Base-by-base conservation (phyloP, 2,888 invertebrate species). In the Lasioglossum marginatum region DNA sequence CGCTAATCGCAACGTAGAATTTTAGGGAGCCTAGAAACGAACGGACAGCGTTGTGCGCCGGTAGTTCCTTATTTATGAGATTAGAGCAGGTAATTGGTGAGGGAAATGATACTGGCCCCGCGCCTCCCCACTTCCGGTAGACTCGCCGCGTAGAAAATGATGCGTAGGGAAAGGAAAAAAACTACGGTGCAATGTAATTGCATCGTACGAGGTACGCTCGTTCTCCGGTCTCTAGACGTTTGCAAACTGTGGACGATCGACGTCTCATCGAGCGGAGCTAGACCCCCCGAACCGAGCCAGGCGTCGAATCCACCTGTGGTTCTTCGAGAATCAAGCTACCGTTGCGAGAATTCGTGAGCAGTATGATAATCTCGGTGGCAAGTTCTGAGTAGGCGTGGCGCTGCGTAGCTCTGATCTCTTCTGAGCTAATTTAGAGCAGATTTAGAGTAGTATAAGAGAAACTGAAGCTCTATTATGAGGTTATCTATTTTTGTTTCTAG, bases 51-150 rank as follows among this genome's bases (percentile, higher is more conserved):
- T 76, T 68, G 82, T 77, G 83, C 87, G 77, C 81, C 81, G 88
- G 78, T 88, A 71, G 82, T 81, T 85, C 66, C 81, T 88, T 88
- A 88, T 88, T 88, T 87, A 88, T 82, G 84, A 84, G 82, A 88
- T 88, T 86, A 84, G 87, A 86, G 74, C 77, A 63, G 86, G 83
- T 88, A 88, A 88, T 88, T 86, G 88, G 83, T 31, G 75, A 81
- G 86, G 83, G 80, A 87, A 88, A 83, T 77, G 80, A 81, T 81
- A 79, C 81, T 66, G 60, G 70, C 63, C 76, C 77, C 31, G 70
- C 79, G 63, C 75, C 78, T 66, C 81, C 79, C 73, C 75, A 70
- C 81, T 80, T 89, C 86, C 84, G 84, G 83, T 68, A 57, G 31
- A 68, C 8, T 52, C 68, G 68, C 48, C 37, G 48, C 40, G 19